phyloP scores from a whole-genome alignment of 2,113 vertebrate genomes.

The Meriones unguiculatus region DNA sequence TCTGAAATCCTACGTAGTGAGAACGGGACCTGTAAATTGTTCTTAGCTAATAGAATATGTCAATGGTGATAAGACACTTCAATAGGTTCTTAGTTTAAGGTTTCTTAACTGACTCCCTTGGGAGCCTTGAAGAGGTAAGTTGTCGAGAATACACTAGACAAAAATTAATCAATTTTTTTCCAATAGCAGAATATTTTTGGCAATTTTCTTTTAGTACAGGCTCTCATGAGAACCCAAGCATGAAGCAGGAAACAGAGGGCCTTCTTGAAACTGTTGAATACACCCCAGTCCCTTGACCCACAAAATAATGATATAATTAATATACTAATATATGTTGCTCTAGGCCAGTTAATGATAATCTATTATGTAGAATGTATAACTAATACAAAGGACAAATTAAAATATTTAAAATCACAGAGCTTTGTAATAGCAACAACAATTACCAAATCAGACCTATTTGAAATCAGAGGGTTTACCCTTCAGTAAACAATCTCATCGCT shows the following conservation, averaged over 20 bases:
- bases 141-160: neutral
- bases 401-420: neutral
- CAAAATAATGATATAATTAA: neutral
- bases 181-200: neutral
- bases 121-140: neutral
- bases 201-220: neutral
- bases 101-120: neutral
- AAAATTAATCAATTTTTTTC: neutral
- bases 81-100: neutral
- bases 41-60: neutral
- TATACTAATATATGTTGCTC: neutral
- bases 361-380: neutral
- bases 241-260: neutral
- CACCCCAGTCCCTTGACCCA: neutral
- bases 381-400: neutral
- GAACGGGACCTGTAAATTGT: neutral
- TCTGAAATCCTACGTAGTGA: neutral
- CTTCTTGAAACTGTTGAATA: neutral
- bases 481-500: neutral
- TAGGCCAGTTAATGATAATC: neutral
- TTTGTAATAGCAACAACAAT: neutral
- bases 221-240: neutral
- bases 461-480: neutral
- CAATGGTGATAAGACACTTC: neutral
- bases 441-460: slow-evolving; percentile 1